Evolutionary conservation across 2,113 vertebrate species (phyloP).

Genomic region (Ahaetulla prasina): DNA sequence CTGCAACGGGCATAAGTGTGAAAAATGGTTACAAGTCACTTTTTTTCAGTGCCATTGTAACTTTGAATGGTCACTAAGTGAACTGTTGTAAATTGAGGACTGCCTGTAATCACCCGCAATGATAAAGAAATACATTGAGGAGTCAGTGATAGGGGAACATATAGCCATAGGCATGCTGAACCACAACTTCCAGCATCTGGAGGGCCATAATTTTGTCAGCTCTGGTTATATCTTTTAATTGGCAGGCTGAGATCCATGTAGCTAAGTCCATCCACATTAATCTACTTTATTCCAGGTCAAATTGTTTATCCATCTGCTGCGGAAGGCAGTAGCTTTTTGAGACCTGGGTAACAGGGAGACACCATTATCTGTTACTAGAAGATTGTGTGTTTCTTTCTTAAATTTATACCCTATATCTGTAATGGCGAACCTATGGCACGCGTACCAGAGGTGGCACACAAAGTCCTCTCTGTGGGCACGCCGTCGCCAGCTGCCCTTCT

Average conservation of each 20-base stretch:
- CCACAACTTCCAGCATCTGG: not conserved
- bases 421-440: too few species aligned
- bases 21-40: too few species aligned
- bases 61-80: too few species aligned
- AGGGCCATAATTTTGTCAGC: not conserved
- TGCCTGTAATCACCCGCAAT: not conserved
- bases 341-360: not conserved
- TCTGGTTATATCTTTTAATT: not conserved
- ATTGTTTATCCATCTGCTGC: not conserved
- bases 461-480: too few species aligned
- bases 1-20: too few species aligned
- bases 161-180: not conserved
- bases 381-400: not conserved
- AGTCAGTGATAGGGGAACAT: not conserved
- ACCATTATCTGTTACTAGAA: not conserved
- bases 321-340: not conserved
- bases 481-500: too few species aligned
- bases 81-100: too few species aligned
- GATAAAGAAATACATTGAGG: not conserved
- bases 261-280: not conserved
- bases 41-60: too few species aligned
- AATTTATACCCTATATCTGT: not conserved
- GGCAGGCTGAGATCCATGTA: not conserved
- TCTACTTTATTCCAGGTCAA: not conserved
- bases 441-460: too few species aligned